Base-by-base conservation (phyloP, 2,888 invertebrate genomes). In the Melanotus villosus region DNA sequence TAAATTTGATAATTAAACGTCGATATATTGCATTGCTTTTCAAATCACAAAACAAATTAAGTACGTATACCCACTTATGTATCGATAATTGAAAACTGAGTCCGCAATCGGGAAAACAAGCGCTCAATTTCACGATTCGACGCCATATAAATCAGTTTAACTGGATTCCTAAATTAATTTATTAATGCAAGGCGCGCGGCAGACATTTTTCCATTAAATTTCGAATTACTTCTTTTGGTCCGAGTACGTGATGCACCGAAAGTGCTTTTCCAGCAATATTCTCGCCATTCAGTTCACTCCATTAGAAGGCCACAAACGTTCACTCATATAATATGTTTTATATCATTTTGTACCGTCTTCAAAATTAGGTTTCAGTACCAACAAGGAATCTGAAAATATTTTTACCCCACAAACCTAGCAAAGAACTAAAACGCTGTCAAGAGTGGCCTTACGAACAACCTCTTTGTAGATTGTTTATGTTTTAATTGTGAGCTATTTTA, bases 201-300 rank as follows among this genome's bases (percentile, higher is more conserved):
- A 32, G 32, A 18, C 32, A 52, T 52, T 52, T 52, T 52, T 52
- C 52, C 52, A 52, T 52, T 52, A 52, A 52, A 52, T 52, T 52
- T 52, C 16, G 19, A 52, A 52, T 52, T 52, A 32, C 26, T 52
- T 52, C 52, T 52, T 26, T 52, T 52, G 52, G 52, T 4, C 12
- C 19, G 52, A 1, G 18, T 30, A 52, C 52, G 52, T 32, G 52
- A 30, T 32, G 32, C 32, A 32, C 1, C 32, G 32, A 32, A 52
- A 32, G 52, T 18, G 4, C 52, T 34, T 16, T 10, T 34, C 12
- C 10, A n/a, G 32, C 34, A 52, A 32, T 34, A 19, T 19, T 19
- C 32, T 30, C n/a, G 16, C 18, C 4, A 34, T 52, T 34, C 32
- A 52, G n/a, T 7, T 18, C 18, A 12, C 3, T 12, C 18, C 32